Evolutionary conservation across 2,888 invertebrate species (phyloP).

Genomic region (Cantharis rufa): DNA sequence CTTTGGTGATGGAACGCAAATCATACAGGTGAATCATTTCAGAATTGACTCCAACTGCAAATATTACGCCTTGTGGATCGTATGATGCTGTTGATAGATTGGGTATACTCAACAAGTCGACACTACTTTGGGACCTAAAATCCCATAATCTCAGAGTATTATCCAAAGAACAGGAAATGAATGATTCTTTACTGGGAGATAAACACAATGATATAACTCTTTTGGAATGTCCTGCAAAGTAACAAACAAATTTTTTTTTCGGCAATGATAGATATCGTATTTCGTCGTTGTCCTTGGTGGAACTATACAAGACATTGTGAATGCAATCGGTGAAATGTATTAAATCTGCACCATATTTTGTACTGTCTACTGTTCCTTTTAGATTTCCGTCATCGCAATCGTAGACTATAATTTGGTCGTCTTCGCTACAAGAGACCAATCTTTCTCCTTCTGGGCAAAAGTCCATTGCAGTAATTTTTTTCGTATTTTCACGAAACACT

Average conservation of each 20-base stretch:
- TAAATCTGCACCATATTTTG: constrained; percentile 99
- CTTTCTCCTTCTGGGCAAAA: constrained; percentile 95
- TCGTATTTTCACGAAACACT: constrained; percentile 96
- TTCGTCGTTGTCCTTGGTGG: constrained; percentile 98
- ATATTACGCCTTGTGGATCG: constrained; percentile 97
- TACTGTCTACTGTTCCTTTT: constrained; percentile 95
- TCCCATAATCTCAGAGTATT: constrained; percentile 98
- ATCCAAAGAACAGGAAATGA: constrained; percentile 95
- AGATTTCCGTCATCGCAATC: constrained; percentile 98
- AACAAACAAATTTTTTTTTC: constrained; percentile 98
- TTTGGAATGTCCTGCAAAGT: constrained; percentile 96
- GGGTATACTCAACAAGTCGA: constrained; percentile 95
- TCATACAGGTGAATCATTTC: constrained; percentile 98
- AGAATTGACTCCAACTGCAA: constrained; percentile 97
- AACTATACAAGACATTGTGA: constrained; percentile 97
- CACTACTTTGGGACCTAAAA: constrained; percentile 94
- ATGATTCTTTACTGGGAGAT: constrained; percentile 97
- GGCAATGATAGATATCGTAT: constrained; percentile 96
- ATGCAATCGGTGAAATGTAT: constrained; percentile 98
- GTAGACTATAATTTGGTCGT: constrained; percentile 99
- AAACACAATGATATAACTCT: constrained; percentile 95
- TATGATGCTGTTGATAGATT: constrained; percentile 97
- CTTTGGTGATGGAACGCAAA: constrained; percentile 96
- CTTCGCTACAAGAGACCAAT: constrained; percentile 96
- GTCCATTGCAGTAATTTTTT: constrained; percentile 97